These are phyloP conservation scores for Psittacula cyanocephala DNA, from an alignment of 2,113 vertebrate species.

Conservation along the genomic window DNA sequence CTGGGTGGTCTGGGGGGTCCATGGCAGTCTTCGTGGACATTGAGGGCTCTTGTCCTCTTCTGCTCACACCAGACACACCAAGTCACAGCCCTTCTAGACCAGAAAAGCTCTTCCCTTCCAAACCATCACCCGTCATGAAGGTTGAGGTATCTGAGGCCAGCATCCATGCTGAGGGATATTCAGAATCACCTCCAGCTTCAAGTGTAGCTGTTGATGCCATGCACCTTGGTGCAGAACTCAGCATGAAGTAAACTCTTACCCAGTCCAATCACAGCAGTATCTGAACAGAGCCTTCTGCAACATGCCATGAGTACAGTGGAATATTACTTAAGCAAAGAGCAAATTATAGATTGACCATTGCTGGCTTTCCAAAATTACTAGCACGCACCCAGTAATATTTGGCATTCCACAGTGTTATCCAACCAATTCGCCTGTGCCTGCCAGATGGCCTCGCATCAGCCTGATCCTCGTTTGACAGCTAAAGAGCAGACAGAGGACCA, in stretches of 20 bases:
- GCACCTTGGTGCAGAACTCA: not conserved
- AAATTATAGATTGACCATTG: not conserved
- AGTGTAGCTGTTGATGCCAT: rapidly evolving
- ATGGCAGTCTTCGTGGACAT: not conserved
- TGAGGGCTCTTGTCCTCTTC: not conserved
- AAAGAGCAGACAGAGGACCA: not conserved
- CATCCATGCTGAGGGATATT: not conserved
- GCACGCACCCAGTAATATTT: not conserved
- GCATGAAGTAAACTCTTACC: not conserved
- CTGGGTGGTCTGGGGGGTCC: not conserved
- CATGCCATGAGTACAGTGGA: not conserved
- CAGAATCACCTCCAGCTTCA: not conserved
- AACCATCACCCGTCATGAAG: not conserved
- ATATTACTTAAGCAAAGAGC: not conserved
- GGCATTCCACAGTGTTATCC: not conserved
- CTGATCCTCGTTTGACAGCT: not conserved
- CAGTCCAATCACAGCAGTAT: not conserved
- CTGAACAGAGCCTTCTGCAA: not conserved
- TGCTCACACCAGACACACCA: not conserved
- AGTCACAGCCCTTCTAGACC: not conserved
- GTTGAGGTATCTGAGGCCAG: not conserved
- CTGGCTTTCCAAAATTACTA: not conserved
- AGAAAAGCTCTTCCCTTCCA: not conserved
- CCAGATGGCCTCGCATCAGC: not conserved
- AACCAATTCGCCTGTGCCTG: not conserved